Evolutionary conservation across 2,113 vertebrate species (phyloP), one percentile per base, ranked within the genome.

Genomic region (Colaptes auratus): DNA sequence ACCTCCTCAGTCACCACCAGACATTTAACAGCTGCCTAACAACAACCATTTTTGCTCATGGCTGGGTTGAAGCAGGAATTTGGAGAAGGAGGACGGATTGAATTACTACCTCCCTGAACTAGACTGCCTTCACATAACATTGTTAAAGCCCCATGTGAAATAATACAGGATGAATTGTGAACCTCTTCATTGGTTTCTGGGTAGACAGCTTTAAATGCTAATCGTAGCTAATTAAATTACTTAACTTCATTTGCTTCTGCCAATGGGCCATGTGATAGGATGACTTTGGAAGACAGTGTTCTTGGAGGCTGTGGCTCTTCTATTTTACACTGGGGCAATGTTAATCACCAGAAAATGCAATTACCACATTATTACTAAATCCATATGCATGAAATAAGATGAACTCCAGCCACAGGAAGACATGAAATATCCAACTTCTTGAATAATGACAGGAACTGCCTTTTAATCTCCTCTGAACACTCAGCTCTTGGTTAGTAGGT

Each of bases 211-310:
- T 75, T 82, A 94, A 98, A 96, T 91, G 93, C 67, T 96, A 94
- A 96, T 96, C 72, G 27, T n/a, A 92, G 92, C 30, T 81, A 97
- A 96, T 95, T 95, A 85, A 85, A 91, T 94, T 91, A 93, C 58
- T 95, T 97, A 92, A 95, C 92, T 96, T 95, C 74, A 96, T 93
- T 96, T 96, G 72, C 55, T 30, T 93, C 75, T 88, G 83, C 66
- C 93, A 97, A 78, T 67, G 42, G 77, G 52, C 94, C 92, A 71
- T 88, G 55, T 61, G 90, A 95, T 72, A 79, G 16, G 82, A 73
- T 79, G 90, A 82, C 88, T 91, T 94, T 90, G 82, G 89, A 95
- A 79, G 81, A 66, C 53, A 31, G 48, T 42, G 76, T 74, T 91
- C 66, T 95, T 77, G 52, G 16, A 86, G 33, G 79, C 72, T 89